These are phyloP conservation scores for Tonatia bakeri DNA, from an alignment of 2,113 vertebrate genomes.

Conservation along the genomic window DNA sequence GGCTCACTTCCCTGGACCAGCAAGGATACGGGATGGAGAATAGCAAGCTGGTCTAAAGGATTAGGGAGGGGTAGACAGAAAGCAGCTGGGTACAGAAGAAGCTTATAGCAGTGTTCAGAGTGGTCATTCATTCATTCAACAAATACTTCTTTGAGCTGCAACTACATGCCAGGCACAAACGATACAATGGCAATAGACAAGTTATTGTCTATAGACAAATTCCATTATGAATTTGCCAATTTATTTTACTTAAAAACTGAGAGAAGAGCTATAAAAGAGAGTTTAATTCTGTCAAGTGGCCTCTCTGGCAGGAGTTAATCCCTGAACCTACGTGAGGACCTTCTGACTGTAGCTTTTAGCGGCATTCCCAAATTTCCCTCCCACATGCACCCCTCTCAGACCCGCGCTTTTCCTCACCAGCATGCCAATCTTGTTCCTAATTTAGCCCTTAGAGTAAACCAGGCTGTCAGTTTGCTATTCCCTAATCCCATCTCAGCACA, in stretches of 20 bases:
- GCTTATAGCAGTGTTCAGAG: not conserved
- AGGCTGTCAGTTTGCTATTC: constrained; percentile 63
- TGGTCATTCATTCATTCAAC: not conserved
- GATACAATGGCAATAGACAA: not conserved
- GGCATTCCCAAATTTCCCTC: not conserved
- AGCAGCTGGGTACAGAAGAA: not conserved
- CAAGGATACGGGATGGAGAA: not conserved
- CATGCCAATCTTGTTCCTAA: constrained; percentile 61
- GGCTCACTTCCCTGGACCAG: not conserved
- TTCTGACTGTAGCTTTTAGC: not conserved
- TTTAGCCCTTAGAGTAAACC: constrained; percentile 70
- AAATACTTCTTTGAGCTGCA: not conserved
- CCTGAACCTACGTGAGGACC: not conserved
- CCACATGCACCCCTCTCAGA: not conserved
- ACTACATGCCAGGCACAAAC: not conserved
- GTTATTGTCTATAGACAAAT: not conserved
- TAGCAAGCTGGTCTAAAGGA: not conserved
- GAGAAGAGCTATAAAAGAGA: not conserved
- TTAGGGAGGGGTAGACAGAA: not conserved
- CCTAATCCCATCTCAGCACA: constrained; percentile 61
- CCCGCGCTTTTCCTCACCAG: not conserved
- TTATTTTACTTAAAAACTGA: not conserved
- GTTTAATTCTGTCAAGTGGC: not conserved
- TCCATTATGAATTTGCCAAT: not conserved
- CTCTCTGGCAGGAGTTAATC: constrained; percentile 38